A percentile compares a stretch with the other conserved stretches of the same genome.
phyloP scores from a whole-genome alignment of 2,797 vertebrate genomes.

The Chromis chromis region DNA sequence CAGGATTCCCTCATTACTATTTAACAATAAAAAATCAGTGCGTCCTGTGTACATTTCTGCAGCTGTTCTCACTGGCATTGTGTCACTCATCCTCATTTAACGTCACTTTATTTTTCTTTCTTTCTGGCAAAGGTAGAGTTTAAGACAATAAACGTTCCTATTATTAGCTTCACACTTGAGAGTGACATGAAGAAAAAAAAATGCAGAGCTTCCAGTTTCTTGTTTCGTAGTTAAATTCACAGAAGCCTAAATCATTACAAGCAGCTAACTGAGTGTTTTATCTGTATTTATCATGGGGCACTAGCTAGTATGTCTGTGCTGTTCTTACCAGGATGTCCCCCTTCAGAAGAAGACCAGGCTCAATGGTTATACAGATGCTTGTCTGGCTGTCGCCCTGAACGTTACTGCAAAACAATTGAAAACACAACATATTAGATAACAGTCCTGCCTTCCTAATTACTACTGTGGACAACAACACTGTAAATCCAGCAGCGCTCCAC shows the following conservation, averaged over 20 bases:
- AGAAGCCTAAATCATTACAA: not conserved
- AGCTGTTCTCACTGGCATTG: slow-evolving; percentile 25
- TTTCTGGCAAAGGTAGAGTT: slow-evolving; percentile 11
- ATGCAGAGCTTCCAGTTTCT: not conserved
- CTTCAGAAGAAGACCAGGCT: slow-evolving; percentile 94
- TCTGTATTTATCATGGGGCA: not conserved
- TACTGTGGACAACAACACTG: not conserved
- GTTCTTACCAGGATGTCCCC: slow-evolving; percentile 94
- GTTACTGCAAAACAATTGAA: slow-evolving; percentile 82
- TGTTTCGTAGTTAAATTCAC: not conserved
- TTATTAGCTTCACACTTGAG: slow-evolving; percentile 1
- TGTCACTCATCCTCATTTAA: not conserved
- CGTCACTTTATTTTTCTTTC: slow-evolving; percentile 1
- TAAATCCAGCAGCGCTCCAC: not conserved
- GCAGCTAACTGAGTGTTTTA: not conserved
- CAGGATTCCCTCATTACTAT: slow-evolving; percentile 55
- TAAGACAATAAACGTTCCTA: not conserved
- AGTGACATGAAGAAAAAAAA: not conserved
- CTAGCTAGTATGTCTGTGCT: slow-evolving; percentile 79
- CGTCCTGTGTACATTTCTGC: slow-evolving; percentile 10
- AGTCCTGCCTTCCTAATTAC: not conserved
- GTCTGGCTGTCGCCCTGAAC: slow-evolving; percentile 96
- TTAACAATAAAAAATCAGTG: slow-evolving; percentile 16
- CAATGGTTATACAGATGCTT: slow-evolving; percentile 97
- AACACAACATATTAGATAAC: slow-evolving; percentile 12